Evolutionary conservation across 2,888 invertebrate species (phyloP), one percentile per base, ranked within the genome.

Genomic region (Drosophila setosimentum): DNA sequence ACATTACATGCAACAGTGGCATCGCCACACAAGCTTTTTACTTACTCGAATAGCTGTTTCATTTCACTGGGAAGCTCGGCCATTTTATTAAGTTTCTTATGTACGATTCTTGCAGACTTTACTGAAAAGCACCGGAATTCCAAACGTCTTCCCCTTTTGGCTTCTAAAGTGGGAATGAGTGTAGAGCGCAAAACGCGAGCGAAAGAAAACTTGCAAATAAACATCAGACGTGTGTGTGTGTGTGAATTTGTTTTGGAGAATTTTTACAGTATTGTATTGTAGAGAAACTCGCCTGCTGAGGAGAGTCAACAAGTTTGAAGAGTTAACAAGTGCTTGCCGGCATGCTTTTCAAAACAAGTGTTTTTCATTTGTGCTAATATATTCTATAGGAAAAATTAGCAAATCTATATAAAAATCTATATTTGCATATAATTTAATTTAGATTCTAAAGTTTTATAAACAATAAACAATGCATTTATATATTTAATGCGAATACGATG

Each of bases 41-140:
- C 89, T 91, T 73, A 91, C 91, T 81, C 82, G 73, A 92, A 91
- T 59, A 91, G 68, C 75, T 88, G 79, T 54, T 78, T 71, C 33
- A 91, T 77, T 78, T 78, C 89, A 73, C 65, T 76, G 58, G 91
- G 89, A 63, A 92, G 68, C 29, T 82, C 82, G 40, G 91, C 67
- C 91, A 91, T 91, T 76, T 65, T 70, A 57, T 33, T 2, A 35
- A 63, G 11, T 61, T 48, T 66, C 29, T 16, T 65, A 40, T 50
- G 29, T 27, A 45, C 27, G 53, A 77, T 55, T 73, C 60, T 63
- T 77, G 45, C 21, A 45, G 33, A 29, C 51, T 63, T 53, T 37
- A 45, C 37, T 65, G 42, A 61, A 33, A 27, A 50, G 48, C 77
- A 63, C 51, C 51, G 45, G 40, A 68, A 53, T 61, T 76, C 50